Percentiles rank a stretch among this genome's conserved stretches.
These are phyloP conservation scores for Camelus dromedarius DNA, from an alignment of 2,113 vertebrate genomes.

Conservation along the genomic window DNA sequence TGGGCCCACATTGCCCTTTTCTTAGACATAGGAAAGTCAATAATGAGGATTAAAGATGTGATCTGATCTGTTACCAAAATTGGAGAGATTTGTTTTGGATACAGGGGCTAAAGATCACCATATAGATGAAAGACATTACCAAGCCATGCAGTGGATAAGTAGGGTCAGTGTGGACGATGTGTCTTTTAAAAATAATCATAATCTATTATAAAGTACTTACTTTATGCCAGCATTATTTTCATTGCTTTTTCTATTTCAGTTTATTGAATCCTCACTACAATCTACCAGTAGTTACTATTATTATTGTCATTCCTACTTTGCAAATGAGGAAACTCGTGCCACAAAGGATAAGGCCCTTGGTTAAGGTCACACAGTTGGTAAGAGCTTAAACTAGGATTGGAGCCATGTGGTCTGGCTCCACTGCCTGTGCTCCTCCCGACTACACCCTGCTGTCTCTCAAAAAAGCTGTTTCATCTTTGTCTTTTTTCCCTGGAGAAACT, in stretches of 20 bases:
- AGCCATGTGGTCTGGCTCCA: background rate
- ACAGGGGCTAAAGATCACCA: background rate
- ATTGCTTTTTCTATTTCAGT: background rate
- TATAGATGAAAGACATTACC: background rate
- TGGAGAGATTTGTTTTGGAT: background rate
- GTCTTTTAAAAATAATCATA: background rate
- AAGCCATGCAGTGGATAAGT: background rate
- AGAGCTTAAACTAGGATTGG: background rate
- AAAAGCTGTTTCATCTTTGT: background rate
- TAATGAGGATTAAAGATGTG: constrained; percentile 7
- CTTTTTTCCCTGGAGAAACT: background rate
- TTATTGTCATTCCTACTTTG: background rate
- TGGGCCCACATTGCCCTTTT: background rate
- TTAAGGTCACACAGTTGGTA: background rate
- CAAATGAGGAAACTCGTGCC: background rate
- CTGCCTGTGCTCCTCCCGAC: background rate
- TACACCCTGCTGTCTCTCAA: background rate
- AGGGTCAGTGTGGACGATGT: background rate
- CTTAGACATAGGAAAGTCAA: background rate
- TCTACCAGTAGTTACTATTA: background rate
- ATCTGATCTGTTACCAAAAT: background rate
- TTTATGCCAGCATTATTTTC: background rate
- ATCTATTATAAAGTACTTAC: background rate
- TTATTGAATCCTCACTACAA: background rate
- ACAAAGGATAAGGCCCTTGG: background rate